phyloP scores from a whole-genome alignment of 92 coral and sea anemone species.

The Ricordea florida region DNA sequence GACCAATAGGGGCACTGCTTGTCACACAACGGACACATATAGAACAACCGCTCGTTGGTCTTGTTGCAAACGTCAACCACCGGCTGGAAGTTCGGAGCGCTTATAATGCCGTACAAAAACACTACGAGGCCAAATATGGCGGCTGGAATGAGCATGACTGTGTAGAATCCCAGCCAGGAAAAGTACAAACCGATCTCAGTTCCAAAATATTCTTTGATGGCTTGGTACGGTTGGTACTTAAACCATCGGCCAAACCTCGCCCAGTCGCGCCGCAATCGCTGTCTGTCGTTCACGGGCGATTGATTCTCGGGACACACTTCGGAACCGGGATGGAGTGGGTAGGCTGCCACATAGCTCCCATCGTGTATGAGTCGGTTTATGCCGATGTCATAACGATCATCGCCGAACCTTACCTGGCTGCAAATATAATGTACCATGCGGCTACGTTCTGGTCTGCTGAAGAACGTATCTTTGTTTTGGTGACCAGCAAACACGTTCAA shows the following conservation, averaged over 20 bases:
- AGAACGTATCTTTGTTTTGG: constrained; percentile 77
- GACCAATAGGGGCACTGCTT: constrained; percentile 91
- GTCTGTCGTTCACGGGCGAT: constrained; percentile 70
- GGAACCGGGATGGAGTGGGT: constrained; percentile 92
- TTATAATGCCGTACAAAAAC: constrained; percentile 76
- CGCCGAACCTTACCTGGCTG: constrained; percentile 67
- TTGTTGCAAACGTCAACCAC: constrained; percentile 78
- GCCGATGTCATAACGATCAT: constrained; percentile 75
- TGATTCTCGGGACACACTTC: constrained; percentile 70
- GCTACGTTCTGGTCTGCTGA: constrained; percentile 86
- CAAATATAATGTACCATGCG: constrained; percentile 92
- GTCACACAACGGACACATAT: constrained; percentile 96
- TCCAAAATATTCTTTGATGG: constrained; percentile 95
- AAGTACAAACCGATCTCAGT: constrained; percentile 94
- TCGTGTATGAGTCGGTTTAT: constrained; percentile 75
- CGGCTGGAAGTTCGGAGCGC: constrained; percentile 54
- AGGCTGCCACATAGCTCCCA: constrained; percentile 76
- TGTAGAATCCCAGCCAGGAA: constrained; percentile 98
- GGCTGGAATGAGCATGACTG: constrained; percentile 91
- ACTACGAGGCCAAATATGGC: constrained; percentile 89
- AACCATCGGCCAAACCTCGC: constrained; percentile 88
- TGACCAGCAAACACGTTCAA: constrained; percentile 72
- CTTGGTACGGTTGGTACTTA: constrained; percentile 94
- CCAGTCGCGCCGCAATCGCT: constrained; percentile 85
- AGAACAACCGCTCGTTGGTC: constrained; percentile 57